A percentile compares a stretch with the other conserved stretches of the same genome.
These are phyloP conservation scores for Oryzias dopingdopingensis DNA, from an alignment of 2,797 vertebrate genomes.

Conservation along the genomic window DNA sequence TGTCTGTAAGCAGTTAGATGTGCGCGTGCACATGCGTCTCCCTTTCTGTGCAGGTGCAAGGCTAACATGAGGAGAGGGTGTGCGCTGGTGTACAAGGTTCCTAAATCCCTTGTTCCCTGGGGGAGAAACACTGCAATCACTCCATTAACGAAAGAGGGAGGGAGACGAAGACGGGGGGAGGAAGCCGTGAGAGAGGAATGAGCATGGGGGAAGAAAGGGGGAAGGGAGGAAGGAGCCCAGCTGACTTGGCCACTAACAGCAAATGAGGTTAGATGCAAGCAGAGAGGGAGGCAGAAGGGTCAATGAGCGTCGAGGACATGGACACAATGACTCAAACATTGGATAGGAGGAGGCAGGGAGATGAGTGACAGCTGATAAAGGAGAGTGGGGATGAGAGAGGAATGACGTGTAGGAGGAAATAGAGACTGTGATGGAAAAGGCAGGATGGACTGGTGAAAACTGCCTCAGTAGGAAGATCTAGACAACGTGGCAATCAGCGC, in stretches of 20 bases:
- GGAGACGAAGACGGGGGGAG: slow-evolving; percentile 40
- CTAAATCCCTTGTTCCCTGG: slow-evolving; percentile 54
- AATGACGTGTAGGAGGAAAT: slow-evolving; percentile 53
- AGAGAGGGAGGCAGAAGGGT: slow-evolving; percentile 49
- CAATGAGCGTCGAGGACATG: slow-evolving; percentile 67
- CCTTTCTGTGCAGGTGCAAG: neutral
- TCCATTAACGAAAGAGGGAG: slow-evolving; percentile 74
- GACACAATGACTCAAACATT: slow-evolving; percentile 71
- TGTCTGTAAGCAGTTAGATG: slow-evolving; percentile 69
- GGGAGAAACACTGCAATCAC: slow-evolving; percentile 77
- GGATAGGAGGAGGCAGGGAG: slow-evolving; percentile 44
- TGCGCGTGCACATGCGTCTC: slow-evolving; percentile 4
- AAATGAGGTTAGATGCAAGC: slow-evolving; percentile 78
- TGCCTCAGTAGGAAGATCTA: slow-evolving; percentile 54
- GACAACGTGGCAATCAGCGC: slow-evolving; percentile 44
- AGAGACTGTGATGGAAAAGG: slow-evolving; percentile 46
- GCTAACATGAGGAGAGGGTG: slow-evolving; percentile 15
- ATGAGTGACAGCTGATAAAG: slow-evolving; percentile 69
- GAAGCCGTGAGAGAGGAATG: slow-evolving; percentile 36
- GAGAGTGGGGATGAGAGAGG: slow-evolving; percentile 35
- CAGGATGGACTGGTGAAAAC: slow-evolving; percentile 58
- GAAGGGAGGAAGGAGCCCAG: slow-evolving; percentile 58
- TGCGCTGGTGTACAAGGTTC: slow-evolving; percentile 40
- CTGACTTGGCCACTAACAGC: slow-evolving; percentile 80
- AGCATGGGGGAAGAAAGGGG: slow-evolving; percentile 12